phyloP scores from a whole-genome alignment of 2,888 invertebrate genomes.

The Eupeodes latifasciatus region DNA sequence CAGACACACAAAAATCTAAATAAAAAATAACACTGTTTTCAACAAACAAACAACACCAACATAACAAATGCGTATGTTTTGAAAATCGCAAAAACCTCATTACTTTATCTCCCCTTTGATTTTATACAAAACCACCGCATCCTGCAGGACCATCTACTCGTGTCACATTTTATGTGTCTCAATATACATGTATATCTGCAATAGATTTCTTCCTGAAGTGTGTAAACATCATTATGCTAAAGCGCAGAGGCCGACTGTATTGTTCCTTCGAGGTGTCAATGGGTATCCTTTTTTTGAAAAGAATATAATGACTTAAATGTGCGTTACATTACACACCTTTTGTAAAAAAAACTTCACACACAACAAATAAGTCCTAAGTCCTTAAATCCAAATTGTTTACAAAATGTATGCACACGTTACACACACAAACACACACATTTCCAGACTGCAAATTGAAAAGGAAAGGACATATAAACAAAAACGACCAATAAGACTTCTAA shows the following conservation, averaged over 20 bases:
- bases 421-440: constrained; percentile 1
- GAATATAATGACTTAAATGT: constrained; percentile 57
- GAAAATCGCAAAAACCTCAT: constrained; percentile 24
- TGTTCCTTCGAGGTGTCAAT: constrained; percentile 63
- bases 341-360: constrained; percentile 13
- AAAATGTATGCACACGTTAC: constrained; percentile 38
- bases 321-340: constrained; percentile 56
- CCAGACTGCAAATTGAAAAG: constrained; percentile 25
- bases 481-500: constrained; percentile 67
- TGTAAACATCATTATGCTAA: constrained; percentile 72
- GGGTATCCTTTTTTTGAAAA: constrained; percentile 48
- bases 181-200: neutral
- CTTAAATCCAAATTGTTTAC: constrained; percentile 69
- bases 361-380: constrained; percentile 64
- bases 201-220: constrained; percentile 66
- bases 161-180: constrained; percentile 45
- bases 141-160: constrained; percentile 19
- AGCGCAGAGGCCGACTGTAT: constrained; percentile 53
- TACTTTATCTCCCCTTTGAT: constrained; percentile 16
- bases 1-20: constrained; percentile 6
- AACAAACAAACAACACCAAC: constrained; percentile 41
- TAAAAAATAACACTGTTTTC: constrained; percentile 35
- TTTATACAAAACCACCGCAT: constrained; percentile 27
- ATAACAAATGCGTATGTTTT: neutral
- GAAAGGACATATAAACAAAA: constrained; percentile 21